Base-by-base conservation (phyloP, 2,888 invertebrate genomes). In the Andrena praecox region DNA sequence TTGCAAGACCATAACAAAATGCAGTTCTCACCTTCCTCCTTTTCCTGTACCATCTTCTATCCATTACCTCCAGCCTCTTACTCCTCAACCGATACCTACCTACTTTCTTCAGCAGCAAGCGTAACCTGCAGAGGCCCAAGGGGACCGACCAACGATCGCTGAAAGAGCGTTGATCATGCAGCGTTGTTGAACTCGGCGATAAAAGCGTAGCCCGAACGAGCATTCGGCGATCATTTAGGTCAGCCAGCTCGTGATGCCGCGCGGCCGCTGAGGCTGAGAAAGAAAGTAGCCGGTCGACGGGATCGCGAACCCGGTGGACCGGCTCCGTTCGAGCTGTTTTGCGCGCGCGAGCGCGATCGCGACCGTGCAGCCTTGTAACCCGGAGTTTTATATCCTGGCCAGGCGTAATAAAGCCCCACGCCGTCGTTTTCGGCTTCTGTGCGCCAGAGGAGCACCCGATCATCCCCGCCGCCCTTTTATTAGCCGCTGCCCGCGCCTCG, bases 381-480 rank as follows among this genome's bases (percentile, higher is more conserved):
- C 78, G 85, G 83, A 88, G 86, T 90, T 90, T 90, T 90, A 88
- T 90, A 91, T 90, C 87, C 87, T 68, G 80, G 66, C 79, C 68
- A 63, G 80, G 85, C 78, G 89, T 83, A 88, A 87, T 89, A 88
- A 90, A 90, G 84, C 81, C 87, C 83, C 81, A 42, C 71, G 12
- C 59, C 84, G 82, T 50, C 80, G 35, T 71, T 80, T 77, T 76
- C 70, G 76, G 86, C 89, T 90, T 85, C 90, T 86, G 89, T 89
- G 82, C 73, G 62, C 66, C 59, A 68, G 56, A 56, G 10, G 56
- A 56, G 56, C 10, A 56, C 63, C 29, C 68, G 69, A 72, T 72
- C 74, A 63, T 56, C 71, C 67, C 68, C 70, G 24, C 75, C 75
- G 64, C 80, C 68, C 77, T 77, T 80, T 80, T 77, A 33, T 81